phyloP scores from a whole-genome alignment of 2,888 invertebrate genomes.

The Heliconius charithonia region DNA sequence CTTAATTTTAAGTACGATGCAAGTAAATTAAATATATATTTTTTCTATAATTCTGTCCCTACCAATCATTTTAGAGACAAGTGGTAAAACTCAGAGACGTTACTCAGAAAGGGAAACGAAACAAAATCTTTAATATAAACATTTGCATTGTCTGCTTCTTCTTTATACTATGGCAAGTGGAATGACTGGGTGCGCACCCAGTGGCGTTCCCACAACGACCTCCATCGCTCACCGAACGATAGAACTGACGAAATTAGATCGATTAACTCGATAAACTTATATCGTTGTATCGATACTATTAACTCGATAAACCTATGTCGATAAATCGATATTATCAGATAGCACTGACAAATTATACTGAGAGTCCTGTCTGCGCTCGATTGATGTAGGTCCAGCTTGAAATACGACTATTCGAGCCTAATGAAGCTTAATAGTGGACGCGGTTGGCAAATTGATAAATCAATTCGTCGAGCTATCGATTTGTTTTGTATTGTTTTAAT shows the following conservation, averaged over 20 bases:
- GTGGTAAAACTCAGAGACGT: too few species aligned
- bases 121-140: too few species aligned
- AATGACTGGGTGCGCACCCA: constrained; percentile 77
- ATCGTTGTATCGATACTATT: constrained; percentile 73
- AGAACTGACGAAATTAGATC: constrained; percentile 82
- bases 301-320: constrained; percentile 78
- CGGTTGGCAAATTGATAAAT: constrained; percentile 31
- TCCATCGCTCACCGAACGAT: constrained; percentile 71
- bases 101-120: too few species aligned
- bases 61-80: too few species aligned
- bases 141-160: constrained; percentile 22
- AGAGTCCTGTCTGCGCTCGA: constrained; percentile 66
- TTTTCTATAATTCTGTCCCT: too few species aligned
- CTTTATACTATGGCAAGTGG: constrained; percentile 61
- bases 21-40: too few species aligned
- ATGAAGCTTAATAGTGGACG: constrained; percentile 27
- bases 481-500: background rate
- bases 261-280: constrained; percentile 82
- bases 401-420: constrained; percentile 22
- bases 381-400: constrained; percentile 34
- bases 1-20: too few species aligned
- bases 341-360: constrained; percentile 80
- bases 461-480: background rate
- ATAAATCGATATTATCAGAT: constrained; percentile 71
- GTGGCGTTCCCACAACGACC: constrained; percentile 80